A percentile compares a stretch with the other conserved stretches of the same genome.
Evolutionary conservation across 2,113 vertebrate genomes (phyloP).

Genomic region (Lepisosteus osseus): DNA sequence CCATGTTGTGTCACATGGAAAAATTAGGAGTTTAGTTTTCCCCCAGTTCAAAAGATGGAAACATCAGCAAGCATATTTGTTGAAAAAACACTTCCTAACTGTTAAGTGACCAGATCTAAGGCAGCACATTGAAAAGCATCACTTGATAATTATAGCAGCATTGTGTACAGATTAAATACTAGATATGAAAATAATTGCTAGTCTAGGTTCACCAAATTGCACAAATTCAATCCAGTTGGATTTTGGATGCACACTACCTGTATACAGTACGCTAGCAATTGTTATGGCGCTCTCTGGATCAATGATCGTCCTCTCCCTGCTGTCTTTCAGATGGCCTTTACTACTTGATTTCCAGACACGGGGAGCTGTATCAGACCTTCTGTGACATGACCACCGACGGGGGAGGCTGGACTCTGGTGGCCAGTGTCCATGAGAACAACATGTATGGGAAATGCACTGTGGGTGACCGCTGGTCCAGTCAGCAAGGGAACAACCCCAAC

Average conservation of each 20-base stretch:
- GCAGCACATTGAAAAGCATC: no score
- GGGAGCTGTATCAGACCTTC: slow-evolving; percentile 51
- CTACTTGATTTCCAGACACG: slow-evolving; percentile 15
- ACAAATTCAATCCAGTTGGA: background rate
- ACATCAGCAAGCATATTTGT: no score
- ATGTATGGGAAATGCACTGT: slow-evolving; percentile 45
- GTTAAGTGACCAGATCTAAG: no score
- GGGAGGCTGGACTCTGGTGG: slow-evolving; percentile 62
- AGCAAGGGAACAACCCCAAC: slow-evolving; percentile 40
- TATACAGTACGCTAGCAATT: no score
- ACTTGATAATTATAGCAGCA: no score
- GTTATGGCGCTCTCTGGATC: background rate
- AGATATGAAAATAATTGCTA: background rate
- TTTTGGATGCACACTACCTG: no score
- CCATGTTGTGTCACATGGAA: background rate
- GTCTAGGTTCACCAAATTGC: background rate
- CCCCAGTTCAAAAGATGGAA: no score
- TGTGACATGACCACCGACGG: slow-evolving; percentile 57
- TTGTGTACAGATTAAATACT: no score
- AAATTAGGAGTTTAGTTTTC: no score
- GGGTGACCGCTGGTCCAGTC: slow-evolving; percentile 55
- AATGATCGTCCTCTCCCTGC: background rate
- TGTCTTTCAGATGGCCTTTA: slow-evolving; percentile 41
- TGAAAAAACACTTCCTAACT: no score
- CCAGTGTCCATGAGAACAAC: slow-evolving; percentile 58